phyloP scores from a whole-genome alignment of 2,888 invertebrate species.

The Reticulitermes lucifugus region DNA sequence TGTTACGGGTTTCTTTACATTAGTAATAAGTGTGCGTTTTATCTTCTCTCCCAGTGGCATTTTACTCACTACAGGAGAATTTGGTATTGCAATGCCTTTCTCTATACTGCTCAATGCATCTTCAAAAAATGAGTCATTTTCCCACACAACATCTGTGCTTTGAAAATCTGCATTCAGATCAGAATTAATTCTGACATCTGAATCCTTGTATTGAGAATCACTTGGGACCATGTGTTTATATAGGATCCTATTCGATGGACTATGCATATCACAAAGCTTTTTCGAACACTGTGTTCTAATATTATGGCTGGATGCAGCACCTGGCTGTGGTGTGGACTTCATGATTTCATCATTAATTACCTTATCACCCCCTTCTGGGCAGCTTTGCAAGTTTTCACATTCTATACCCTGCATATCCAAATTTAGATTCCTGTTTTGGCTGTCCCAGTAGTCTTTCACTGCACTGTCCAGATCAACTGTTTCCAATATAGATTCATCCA shows the following conservation, averaged over 20 bases:
- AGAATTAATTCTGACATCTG: neutral
- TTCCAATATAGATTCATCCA: slow-evolving; percentile 49
- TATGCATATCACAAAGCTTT: neutral
- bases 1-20: slow-evolving; percentile 47
- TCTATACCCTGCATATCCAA: neutral
- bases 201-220: neutral
- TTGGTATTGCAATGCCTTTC: neutral
- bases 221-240: neutral
- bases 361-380: neutral
- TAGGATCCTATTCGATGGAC: too few relatives aligned
- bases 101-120: neutral
- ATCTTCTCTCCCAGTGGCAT: slow-evolving; percentile 51
- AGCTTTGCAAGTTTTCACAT: neutral
- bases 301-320: neutral
- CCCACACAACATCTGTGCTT: slow-evolving; percentile 24
- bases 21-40: slow-evolving; percentile 47
- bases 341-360: neutral
- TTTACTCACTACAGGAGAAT: neutral
- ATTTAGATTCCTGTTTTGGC: neutral
- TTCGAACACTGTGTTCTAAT: neutral
- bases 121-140: slow-evolving; percentile 40
- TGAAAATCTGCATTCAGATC: neutral
- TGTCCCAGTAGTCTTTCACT: slow-evolving; percentile 36
- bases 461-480: slow-evolving; percentile 48
- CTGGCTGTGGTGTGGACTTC: neutral